phyloP scores from a whole-genome alignment of 64 coral and sea anemone genomes.

The Cladopsammia gracilis region DNA sequence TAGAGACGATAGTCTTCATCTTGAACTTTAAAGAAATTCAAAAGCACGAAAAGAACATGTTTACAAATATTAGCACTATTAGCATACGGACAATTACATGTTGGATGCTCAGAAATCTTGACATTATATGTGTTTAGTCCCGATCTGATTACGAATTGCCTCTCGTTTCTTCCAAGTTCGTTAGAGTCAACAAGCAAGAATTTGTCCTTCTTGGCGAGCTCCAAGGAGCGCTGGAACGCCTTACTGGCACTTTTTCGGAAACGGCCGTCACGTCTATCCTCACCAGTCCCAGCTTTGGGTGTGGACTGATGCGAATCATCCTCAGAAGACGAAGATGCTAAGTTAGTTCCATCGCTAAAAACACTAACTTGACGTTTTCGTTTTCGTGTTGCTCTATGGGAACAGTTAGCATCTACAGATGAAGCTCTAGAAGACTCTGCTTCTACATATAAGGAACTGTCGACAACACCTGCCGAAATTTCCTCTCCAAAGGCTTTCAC shows the following conservation, averaged over 20 bases:
- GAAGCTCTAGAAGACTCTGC: constrained; percentile 12
- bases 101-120: constrained; percentile 14
- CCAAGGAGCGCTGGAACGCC: constrained; percentile 18
- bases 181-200: constrained; percentile 7
- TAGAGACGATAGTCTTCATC: constrained; percentile 15
- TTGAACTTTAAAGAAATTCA: background rate
- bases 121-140: constrained; percentile 16
- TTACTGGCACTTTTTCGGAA: constrained; percentile 32
- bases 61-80: constrained; percentile 24
- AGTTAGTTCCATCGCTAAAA: constrained; percentile 6
- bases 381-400: constrained; percentile 46
- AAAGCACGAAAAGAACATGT: constrained; percentile 1
- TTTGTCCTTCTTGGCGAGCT: constrained; percentile 12
- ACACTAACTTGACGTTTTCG: constrained; percentile 7
- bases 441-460: constrained; percentile 8
- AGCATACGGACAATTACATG: constrained; percentile 48
- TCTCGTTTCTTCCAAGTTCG: background rate
- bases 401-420: constrained; percentile 46
- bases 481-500: constrained; percentile 49
- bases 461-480: background rate
- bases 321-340: constrained; percentile 7
- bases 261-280: background rate
- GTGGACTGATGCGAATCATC: background rate
- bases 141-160: constrained; percentile 43
- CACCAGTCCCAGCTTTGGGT: background rate